Percentiles rank a stretch among this genome's conserved stretches.
Conservation (phyloP, 2,888 invertebrate species). For the Protonemura montana region DNA sequence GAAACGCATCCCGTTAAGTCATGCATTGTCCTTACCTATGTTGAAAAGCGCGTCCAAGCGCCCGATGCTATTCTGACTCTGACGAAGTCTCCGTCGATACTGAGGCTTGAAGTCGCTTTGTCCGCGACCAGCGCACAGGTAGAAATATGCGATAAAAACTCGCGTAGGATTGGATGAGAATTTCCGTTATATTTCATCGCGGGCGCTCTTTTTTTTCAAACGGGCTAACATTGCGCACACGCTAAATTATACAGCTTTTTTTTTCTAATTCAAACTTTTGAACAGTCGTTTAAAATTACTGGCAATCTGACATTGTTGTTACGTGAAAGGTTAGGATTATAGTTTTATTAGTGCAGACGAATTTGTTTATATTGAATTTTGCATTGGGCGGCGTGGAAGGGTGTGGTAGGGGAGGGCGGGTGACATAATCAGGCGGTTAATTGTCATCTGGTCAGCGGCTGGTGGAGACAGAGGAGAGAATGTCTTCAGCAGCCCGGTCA, state of each 20-base stretch:
- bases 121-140: neutral
- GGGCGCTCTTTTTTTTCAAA: neutral
- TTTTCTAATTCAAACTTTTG: neutral
- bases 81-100: neutral
- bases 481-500: neutral
- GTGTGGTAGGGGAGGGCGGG: neutral
- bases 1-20: neutral
- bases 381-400: neutral
- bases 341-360: neutral
- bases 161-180: neutral
- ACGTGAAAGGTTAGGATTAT: neutral
- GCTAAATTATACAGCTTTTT: neutral
- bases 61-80: neutral
- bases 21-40: neutral
- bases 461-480: conserved; percentile 8
- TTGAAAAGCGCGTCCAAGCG: neutral
- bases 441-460: conserved; percentile 22
- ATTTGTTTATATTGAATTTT: neutral
- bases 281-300: neutral
- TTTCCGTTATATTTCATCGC: neutral
- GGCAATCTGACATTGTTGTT: neutral
- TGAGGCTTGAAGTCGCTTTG: neutral
- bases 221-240: neutral
- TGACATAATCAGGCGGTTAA: conserved; percentile 33
- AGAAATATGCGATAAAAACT: neutral